Base-by-base conservation (phyloP, 2,888 invertebrate genomes). In the Drosophila ochracea region DNA sequence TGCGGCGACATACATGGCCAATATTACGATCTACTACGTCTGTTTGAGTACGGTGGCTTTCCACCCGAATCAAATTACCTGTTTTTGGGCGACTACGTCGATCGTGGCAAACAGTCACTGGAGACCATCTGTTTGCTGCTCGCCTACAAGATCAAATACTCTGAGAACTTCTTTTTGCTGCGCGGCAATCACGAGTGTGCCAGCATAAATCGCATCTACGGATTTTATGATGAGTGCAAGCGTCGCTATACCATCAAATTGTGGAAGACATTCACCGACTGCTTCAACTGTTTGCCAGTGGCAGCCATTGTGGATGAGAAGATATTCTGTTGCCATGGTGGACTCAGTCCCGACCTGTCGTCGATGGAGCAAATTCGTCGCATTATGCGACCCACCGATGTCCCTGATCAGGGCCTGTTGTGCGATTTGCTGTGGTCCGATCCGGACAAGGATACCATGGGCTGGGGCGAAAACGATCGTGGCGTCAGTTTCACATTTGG, bases 221-320 rank as follows among this genome's bases (percentile, higher is more conserved):
- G 98, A 31, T 99, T 99, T 94, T 99, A 99, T 94, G 99, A 99
- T 93, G 99, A 99, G 94, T 99, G 99, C 96, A 96, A 97, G 94
- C 94, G 96, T 92, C 95, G 96, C 91, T 99, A 99, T 94, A 99
- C 99, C 94, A 99, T 99, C 92, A 99, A 99, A 94, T 94, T 99
- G 93, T 99, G 99, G 99, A 99, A 99, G 95, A 99, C 99, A 19
- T 99, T 99, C 94, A 99, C 99, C 92, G 99, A 99, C 94, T 99
- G 99, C 94, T 99, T 99, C 94, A 99, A 99, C 95, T 99, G 99
- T 94, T 95, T 99, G 94, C 99, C 99, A 52, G 99, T 99, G 43
- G 99, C 99, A 60, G 99, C 99, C 85, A 99, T 99, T 94, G 97
- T 93, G 33, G 92, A 93, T 93, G 96, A 96, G 93, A 96, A 96